Evolutionary conservation across 2,113 vertebrate species (phyloP), one percentile per base, ranked within the genome.

Genomic region (Rhea pennata): DNA sequence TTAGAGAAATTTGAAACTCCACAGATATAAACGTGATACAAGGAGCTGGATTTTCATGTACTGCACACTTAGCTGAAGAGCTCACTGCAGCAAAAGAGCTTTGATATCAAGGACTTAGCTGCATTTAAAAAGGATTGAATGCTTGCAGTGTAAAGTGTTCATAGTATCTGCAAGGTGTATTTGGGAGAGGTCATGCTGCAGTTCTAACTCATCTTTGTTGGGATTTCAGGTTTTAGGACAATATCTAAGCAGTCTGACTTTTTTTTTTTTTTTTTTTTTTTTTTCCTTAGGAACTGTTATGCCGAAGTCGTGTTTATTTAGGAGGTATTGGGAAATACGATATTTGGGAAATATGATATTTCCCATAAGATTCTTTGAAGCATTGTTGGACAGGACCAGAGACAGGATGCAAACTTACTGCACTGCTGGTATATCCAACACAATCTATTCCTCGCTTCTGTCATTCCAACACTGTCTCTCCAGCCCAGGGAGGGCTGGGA

Each of bases 381-480:
- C 1, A 6, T 6, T 79, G 7, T 24, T 3, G 1, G 36, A 26
- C 50, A 71, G 4, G 23, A 58, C 8, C 7, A 77, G 46, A 77
- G 9, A 6, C 9, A 62, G 15, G 31, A 65, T 59, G 46, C 39
- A 82, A 75, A 50, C 11, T 94, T 33, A 54, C 21, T 54, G 46
- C 9, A 56, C 51, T 19, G 53, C 36, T 54, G 27, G 26, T 20
- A 20, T 73, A 53, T 54, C 36, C 40, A 50, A 12, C 15, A 27
- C 53, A 53, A 40, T 6, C 5, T 67, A 36, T 7, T 17, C 12
- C 5, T 83, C 2, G 42, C 22, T 73, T 73, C 39, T 39, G 51
- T 17, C 1, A 1, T 5, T 64, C 12, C 15, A 46, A 33, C 4
- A 27, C 1, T 40, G 3, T 27, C 36, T 82, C 42, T 3, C 14